phyloP scores from a whole-genome alignment of 2,113 vertebrate species.

The Pseudonaja textilis region DNA sequence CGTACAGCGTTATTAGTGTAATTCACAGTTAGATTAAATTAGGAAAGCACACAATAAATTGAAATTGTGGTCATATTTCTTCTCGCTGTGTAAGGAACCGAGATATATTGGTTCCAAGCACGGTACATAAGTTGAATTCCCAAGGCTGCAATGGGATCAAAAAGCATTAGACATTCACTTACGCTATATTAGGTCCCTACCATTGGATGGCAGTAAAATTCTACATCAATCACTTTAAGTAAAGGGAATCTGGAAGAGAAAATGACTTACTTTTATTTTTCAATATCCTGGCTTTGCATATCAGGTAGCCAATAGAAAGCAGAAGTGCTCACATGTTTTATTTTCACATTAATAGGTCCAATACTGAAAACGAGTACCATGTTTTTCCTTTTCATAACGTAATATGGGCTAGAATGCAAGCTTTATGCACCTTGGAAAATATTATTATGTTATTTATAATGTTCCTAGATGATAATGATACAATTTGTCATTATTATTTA shows the following conservation, averaged over 20 bases:
- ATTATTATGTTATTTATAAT: slow-evolving; percentile 21
- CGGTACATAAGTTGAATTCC: slow-evolving; percentile 79
- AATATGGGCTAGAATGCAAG: background rate
- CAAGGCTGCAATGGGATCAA: slow-evolving; percentile 80
- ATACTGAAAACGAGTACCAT: slow-evolving; percentile 47
- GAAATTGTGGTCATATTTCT: slow-evolving; percentile 81
- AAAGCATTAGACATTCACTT: slow-evolving; percentile 78
- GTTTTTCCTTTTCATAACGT: slow-evolving; percentile 1
- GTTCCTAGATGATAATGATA: slow-evolving; percentile 2
- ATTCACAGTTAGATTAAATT: slow-evolving; percentile 92
- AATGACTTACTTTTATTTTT: slow-evolving; percentile 71
- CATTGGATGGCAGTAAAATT: slow-evolving; percentile 99
- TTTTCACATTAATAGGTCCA: slow-evolving; percentile 50
- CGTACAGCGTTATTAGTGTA: slow-evolving; percentile 85
- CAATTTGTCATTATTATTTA: background rate
- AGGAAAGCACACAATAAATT: slow-evolving; percentile 81
- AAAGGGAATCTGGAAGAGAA: slow-evolving; percentile 70
- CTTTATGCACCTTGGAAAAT: slow-evolving; percentile 24
- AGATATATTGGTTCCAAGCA: slow-evolving; percentile 77
- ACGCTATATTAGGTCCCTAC: slow-evolving; percentile 77
- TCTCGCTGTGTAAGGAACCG: slow-evolving; percentile 73
- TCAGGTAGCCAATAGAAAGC: slow-evolving; percentile 58
- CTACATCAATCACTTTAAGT: slow-evolving; percentile 87
- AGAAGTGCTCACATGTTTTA: slow-evolving; percentile 54
- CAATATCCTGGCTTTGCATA: slow-evolving; percentile 64